Conservation (phyloP, 1,140 invertebrate genomes). For the Sarcophaga bullata region DNA sequence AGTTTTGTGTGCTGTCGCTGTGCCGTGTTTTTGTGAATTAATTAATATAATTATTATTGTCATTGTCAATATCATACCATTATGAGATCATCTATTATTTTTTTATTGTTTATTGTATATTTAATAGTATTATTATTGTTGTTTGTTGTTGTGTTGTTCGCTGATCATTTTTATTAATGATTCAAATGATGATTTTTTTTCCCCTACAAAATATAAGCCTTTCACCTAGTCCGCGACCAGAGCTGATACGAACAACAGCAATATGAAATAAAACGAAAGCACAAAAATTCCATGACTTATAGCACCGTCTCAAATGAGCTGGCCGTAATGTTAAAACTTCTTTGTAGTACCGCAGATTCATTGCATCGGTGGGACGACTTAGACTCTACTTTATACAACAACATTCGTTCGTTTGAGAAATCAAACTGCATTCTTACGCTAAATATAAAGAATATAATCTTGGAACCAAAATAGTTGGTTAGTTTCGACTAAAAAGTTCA, state of each 20-base stretch:
- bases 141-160: not conserved
- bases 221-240: slow-evolving; percentile 15
- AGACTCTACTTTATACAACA: slow-evolving; percentile 23
- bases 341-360: not conserved
- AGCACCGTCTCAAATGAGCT: not conserved
- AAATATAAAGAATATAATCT: too few relatives aligned
- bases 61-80: too few relatives aligned
- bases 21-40: slow-evolving; percentile 32
- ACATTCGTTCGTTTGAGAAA: too few relatives aligned
- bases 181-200: slow-evolving; percentile 28
- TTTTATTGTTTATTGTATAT: slow-evolving; percentile 4
- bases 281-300: slow-evolving; percentile 33
- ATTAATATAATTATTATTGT: slow-evolving; percentile 34
- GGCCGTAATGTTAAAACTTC: slow-evolving; percentile 1
- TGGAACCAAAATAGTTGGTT: too few relatives aligned
- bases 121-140: not conserved
- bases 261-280: not conserved
- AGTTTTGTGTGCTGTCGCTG: not conserved
- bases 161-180: slow-evolving; percentile 18
- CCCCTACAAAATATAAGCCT: not conserved
- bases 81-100: slow-evolving; percentile 3
- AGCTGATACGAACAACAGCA: too few relatives aligned
- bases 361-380: slow-evolving; percentile 27
- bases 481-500: too few relatives aligned
- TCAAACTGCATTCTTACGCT: too few relatives aligned